phyloP scores from a whole-genome alignment of 2,113 vertebrate species.

The Catagonus wagneri region DNA sequence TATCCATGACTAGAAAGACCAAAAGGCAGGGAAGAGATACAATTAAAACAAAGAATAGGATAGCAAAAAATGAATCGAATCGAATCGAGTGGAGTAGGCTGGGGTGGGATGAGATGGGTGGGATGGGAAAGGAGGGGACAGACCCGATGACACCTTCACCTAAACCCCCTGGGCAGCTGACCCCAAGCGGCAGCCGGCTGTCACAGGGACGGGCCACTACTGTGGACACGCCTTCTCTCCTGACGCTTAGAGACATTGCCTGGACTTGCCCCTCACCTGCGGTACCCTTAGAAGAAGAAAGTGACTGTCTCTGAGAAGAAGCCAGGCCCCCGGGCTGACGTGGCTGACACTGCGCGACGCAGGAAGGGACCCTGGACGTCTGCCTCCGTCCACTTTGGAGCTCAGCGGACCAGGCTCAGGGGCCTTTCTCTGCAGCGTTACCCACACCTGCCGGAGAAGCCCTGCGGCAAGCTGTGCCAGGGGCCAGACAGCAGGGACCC shows the following conservation, averaged over 20 bases:
- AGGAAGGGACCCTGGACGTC: accelerated
- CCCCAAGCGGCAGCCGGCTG: accelerated
- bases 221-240: accelerated
- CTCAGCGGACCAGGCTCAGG: accelerated
- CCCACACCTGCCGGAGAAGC: neutral
- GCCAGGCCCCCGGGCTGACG: accelerated
- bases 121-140: neutral
- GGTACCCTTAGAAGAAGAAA: neutral
- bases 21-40: neutral
- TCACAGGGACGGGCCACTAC: accelerated
- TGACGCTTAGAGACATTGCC: accelerated
- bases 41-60: neutral
- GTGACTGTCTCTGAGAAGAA: neutral
- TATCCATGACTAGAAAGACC: neutral
- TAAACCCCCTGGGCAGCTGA: no score
- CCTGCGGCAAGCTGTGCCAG: accelerated
- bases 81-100: accelerated
- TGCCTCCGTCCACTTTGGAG: accelerated
- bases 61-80: no score
- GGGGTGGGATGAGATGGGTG: accelerated
- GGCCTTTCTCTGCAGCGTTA: accelerated
- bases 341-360: accelerated
- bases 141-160: accelerated
- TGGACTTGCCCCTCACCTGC: accelerated
- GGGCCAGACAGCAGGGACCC: accelerated